Evolutionary conservation across 2,797 vertebrate genomes (phyloP), one percentile per base, ranked within the genome.

Genomic region (Adrianichthys oophorus): DNA sequence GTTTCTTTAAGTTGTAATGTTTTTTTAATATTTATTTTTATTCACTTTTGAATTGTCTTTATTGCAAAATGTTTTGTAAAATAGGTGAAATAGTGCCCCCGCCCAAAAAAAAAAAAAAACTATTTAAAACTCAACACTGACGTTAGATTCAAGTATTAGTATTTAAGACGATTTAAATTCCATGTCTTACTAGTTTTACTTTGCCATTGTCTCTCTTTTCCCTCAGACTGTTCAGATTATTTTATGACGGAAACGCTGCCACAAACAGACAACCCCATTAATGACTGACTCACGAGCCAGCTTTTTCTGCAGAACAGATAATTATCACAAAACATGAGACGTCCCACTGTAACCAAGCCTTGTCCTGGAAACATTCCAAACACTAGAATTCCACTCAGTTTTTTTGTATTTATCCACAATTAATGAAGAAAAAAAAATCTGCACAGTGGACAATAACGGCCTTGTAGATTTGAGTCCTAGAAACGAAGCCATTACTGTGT

Each of bases 231-330:
- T 55, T 23, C 6, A 56, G 17, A 56, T 55, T 15, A 24, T 57
- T 48, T 58, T 41, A 53, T 48, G 26, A 1, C 26, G 24, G 15
- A 5, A 41, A n/a, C 24, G 21, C 7, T 48, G 15, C 78, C 48
- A 37, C 68, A 71, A 78, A 78, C 74, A 72, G 62, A 51, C 62
- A 59, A 47, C 62, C 54, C 51, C 48, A 40, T 68, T 83, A 84
- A 85, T 80, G 29, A 45, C 60, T 58, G 66, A 57, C 68, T 84
- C 72, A 78, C 83, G 75, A 82, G 61, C 53, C 23, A 59, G 68
- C 72, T 58, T 52, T 54, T 74, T 26, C 32, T 48, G 16, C 76
- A 59, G 12, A 57, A 49, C 63, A 62, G 57, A 79, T 76, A 51
- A 49, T 48, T 66, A 76, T 80, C 70, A 44, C 53, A 78, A 79